These are phyloP conservation scores for Augiades crinisus DNA, from an alignment of 2,888 invertebrate genomes.

Conservation along the genomic window DNA sequence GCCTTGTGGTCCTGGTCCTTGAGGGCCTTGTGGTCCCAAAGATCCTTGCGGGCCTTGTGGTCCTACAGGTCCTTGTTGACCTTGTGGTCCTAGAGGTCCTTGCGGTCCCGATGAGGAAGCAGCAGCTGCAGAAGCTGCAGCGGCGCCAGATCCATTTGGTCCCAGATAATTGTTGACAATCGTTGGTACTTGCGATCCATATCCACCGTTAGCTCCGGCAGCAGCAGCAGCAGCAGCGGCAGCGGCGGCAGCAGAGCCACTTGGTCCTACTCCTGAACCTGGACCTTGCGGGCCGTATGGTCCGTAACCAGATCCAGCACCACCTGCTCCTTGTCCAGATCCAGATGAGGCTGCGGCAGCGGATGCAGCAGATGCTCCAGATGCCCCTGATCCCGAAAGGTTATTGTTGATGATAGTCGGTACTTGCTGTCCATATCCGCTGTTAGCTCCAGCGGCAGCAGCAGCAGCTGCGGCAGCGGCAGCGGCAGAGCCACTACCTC, in stretches of 20 bases:
- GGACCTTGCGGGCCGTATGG: neutral
- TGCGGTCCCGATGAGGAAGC: neutral
- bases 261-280: neutral
- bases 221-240: constrained; percentile 24
- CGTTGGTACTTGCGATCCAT: neutral
- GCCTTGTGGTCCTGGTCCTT: neutral
- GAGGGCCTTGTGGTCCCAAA: neutral
- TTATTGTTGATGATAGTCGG: neutral
- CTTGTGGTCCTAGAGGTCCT: neutral
- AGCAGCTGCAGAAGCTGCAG: neutral
- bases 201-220: neutral
- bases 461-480: constrained; percentile 1
- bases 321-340: constrained; percentile 2
- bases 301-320: neutral
- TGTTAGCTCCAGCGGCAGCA: neutral
- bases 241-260: constrained; percentile 4
- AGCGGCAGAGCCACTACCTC: constrained; percentile 22
- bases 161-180: neutral
- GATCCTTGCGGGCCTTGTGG: neutral
- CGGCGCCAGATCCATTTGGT: neutral
- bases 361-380: constrained; percentile 7
- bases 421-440: constrained; percentile 7
- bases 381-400: neutral
- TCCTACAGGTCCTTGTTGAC: too few relatives aligned
- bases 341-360: constrained; percentile 4